Conservation (phyloP, 2,797 vertebrate species). For the Gadopsis marmoratus region DNA sequence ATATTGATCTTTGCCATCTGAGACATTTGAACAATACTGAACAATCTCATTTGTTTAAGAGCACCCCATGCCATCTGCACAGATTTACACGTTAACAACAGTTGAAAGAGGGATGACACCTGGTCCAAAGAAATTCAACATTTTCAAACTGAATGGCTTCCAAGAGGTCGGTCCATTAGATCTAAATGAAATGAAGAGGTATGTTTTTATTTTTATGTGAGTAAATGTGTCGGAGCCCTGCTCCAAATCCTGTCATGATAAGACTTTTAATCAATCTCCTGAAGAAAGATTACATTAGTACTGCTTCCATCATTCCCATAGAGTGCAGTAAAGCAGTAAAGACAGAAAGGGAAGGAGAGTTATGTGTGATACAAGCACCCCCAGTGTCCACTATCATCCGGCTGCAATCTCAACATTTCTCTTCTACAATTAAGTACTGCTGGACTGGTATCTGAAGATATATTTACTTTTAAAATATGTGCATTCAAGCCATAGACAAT, state of each 20-base stretch:
- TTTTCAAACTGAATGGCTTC: constrained; percentile 38
- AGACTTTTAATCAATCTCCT: constrained; percentile 71
- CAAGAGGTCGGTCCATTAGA: constrained; percentile 28
- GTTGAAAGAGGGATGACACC: constrained; percentile 24
- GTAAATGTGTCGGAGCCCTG: constrained; percentile 52
- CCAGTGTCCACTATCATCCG: constrained; percentile 62
- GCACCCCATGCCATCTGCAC: constrained; percentile 42
- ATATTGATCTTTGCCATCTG: constrained; percentile 60
- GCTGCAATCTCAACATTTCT: constrained; percentile 60
- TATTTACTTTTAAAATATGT: constrained; percentile 32
- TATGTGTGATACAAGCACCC: constrained; percentile 65
- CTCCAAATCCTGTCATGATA: constrained; percentile 58
- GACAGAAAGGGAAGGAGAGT: constrained; percentile 56
- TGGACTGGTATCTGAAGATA: constrained; percentile 34
- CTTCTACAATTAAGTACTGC: constrained; percentile 28
- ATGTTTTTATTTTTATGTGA: constrained; percentile 46
- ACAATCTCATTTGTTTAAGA: constrained; percentile 60
- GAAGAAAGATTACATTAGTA: constrained; percentile 69
- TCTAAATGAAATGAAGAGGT: constrained; percentile 41
- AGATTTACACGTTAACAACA: constrained; percentile 41
- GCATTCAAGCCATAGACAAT: constrained; percentile 1
- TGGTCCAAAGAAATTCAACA: constrained; percentile 32
- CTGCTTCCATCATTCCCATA: constrained; percentile 65
- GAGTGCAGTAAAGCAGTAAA: constrained; percentile 66
- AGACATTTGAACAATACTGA: constrained; percentile 61